Conservation (phyloP, 2,888 invertebrate genomes). For the Meiosimyza platycephala region DNA sequence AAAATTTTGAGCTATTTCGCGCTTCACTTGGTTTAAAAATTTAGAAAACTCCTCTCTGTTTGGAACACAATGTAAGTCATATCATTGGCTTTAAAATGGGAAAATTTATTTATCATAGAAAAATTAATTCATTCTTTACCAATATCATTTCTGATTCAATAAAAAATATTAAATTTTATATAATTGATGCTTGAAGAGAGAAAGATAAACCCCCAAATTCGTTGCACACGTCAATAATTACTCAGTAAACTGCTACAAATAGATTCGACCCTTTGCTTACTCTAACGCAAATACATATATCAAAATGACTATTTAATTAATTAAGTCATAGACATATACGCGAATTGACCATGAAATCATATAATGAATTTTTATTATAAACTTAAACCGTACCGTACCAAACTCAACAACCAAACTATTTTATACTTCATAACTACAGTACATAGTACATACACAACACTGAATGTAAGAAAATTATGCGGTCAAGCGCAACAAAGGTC, state of each 20-base stretch:
- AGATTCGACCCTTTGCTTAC: not conserved
- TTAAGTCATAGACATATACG: not conserved
- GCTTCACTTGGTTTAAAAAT: too few species aligned
- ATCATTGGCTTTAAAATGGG: too few species aligned
- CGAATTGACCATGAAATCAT: conserved; percentile 17
- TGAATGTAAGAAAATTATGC: not conserved
- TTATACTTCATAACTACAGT: not conserved
- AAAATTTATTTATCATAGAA: too few species aligned
- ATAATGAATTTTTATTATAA: conserved; percentile 8
- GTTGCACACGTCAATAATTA: not conserved
- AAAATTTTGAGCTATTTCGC: too few species aligned
- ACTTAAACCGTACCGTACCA: too few species aligned
- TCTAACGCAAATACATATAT: not conserved
- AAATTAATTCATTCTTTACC: too few species aligned
- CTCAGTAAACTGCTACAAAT: conserved; percentile 5
- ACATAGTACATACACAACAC: not conserved
- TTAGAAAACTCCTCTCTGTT: too few species aligned
- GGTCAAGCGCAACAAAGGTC: conserved; percentile 6
- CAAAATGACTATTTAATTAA: conserved; percentile 8
- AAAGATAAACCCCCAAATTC: not conserved
- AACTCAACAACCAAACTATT: too few species aligned
- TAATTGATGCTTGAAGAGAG: too few species aligned
- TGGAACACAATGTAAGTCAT: too few species aligned
- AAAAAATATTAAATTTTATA: too few species aligned
- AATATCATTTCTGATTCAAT: too few species aligned